phyloP scores from a whole-genome alignment of 1,140 invertebrate genomes.

The Tyrophagus putrescentiae region DNA sequence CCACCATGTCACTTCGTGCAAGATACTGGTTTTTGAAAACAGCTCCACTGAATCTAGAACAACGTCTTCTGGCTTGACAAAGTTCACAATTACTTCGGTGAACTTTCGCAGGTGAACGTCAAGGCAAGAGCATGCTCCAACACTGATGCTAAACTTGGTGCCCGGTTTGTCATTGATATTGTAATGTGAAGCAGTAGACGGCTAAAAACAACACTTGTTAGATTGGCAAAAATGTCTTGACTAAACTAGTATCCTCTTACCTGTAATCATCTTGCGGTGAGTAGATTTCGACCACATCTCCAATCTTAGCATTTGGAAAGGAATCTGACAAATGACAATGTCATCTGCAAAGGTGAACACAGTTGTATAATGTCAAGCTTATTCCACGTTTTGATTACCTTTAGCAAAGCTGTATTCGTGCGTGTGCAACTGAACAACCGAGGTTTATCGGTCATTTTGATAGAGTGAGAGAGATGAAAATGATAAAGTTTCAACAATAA shows the following conservation, averaged over 20 bases:
- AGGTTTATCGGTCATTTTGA: too few relatives aligned
- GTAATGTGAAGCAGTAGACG: constrained; percentile 68
- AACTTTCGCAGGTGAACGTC: constrained; percentile 60
- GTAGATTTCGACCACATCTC: constrained; percentile 83
- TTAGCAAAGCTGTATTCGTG: not conserved
- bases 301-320: constrained; percentile 60
- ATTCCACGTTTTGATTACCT: not conserved
- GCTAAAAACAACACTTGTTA: constrained; percentile 28
- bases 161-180: constrained; percentile 62
- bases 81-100: constrained; percentile 61
- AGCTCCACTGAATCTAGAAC: constrained; percentile 86
- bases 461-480: too few relatives aligned
- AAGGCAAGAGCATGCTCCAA: constrained; percentile 72
- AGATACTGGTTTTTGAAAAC: constrained; percentile 97
- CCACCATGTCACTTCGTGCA: constrained; percentile 96
- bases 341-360: constrained; percentile 26
- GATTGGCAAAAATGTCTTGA: not conserved
- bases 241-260: constrained; percentile 32
- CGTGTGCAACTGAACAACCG: not conserved
- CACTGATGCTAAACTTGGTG: constrained; percentile 65
- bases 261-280: constrained; percentile 59
- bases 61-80: constrained; percentile 55
- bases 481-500: too few relatives aligned
- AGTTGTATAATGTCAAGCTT: not conserved
- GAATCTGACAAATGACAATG: constrained; percentile 49